These are phyloP conservation scores for Xiphophorus birchmanni DNA, from an alignment of 2,797 vertebrate species.

Conservation along the genomic window DNA sequence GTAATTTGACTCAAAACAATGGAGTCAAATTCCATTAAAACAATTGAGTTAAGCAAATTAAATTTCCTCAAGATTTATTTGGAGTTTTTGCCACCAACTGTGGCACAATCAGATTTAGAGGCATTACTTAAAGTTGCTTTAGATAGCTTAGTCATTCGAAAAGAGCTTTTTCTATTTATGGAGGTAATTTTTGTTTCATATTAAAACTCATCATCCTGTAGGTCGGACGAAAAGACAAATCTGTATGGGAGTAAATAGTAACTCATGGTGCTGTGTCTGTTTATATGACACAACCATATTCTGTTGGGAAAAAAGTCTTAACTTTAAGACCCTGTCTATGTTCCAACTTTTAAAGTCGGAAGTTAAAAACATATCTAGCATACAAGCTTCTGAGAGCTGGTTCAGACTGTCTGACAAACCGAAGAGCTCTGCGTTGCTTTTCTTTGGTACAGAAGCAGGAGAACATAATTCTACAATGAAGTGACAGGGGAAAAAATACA, in stretches of 20 bases:
- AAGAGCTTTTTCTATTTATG: no score
- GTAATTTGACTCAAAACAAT: not conserved
- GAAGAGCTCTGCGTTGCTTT: not conserved
- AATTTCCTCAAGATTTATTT: not conserved
- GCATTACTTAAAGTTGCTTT: no score
- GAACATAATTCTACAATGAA: conserved; percentile 6
- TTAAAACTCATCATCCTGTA: no score
- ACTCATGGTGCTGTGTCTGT: not conserved
- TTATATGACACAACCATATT: not conserved
- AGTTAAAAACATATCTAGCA: not conserved
- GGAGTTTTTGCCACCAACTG: not conserved
- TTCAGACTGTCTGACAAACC: not conserved
- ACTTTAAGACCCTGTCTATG: not conserved
- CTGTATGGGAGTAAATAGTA: not conserved
- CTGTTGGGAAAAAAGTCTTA: not conserved
- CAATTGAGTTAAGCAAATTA: not conserved
- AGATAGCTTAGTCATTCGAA: no score
- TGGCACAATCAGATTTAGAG: not conserved
- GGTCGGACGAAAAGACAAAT: not conserved
- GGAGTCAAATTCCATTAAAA: not conserved
- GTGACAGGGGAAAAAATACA: not conserved
- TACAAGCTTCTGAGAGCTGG: not conserved
- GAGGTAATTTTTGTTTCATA: no score
- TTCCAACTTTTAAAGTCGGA: not conserved
- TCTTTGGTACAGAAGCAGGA: not conserved